Evolutionary conservation across 2,113 vertebrate species (phyloP), one percentile per base, ranked within the genome.

Genomic region (Coptodon bakossiorum): DNA sequence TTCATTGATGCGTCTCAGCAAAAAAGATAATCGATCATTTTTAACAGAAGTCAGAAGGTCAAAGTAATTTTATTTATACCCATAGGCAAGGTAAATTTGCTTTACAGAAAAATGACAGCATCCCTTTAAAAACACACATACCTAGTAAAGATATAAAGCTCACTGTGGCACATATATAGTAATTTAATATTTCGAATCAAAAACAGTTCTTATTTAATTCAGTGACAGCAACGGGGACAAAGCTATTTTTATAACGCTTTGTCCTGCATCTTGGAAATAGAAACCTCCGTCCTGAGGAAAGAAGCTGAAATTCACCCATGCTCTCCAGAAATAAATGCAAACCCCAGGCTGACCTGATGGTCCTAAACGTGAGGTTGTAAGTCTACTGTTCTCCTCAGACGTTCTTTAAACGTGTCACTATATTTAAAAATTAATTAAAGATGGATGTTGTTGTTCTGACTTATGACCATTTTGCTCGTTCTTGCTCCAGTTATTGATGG

Each of bases 331-430:
- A 57, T 2, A 57, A 27, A 57, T 8, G 22, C 3, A 14, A 56
- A 36, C 3, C 66, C 66, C 7, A 8, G n/a, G 38, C 3, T 0
- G 66, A 24, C 0, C n/a, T 1, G 38, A 0, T 24, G 38, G 38
- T 40, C n/a, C 36, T 40, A 14, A 71, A 43, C 7, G 1, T 14
- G 7, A 24, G n/a, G 59, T 0, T 24, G 34, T 43, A 24, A 2
- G 38, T 6, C n/a, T 24, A 0, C 66, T 9, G 36, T 24, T 43
- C 66, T 24, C 19, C 63, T 40, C 36, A 0, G 11, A 40, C 24
- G n/a, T 24, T 71, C 12, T 43, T 43, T 3, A 43, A 71, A 71
- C 2, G 0, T 1, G 1, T 3, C 36, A 0, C n/a, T 43, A 40
- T 16, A 45, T 38, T 10, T 73, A 11, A 73, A 27, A 29, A 2